A percentile compares a stretch with the other conserved stretches of the same genome.
Conservation (phyloP, 92 coral and sea anemone species). For the Palythoa grandis region DNA sequence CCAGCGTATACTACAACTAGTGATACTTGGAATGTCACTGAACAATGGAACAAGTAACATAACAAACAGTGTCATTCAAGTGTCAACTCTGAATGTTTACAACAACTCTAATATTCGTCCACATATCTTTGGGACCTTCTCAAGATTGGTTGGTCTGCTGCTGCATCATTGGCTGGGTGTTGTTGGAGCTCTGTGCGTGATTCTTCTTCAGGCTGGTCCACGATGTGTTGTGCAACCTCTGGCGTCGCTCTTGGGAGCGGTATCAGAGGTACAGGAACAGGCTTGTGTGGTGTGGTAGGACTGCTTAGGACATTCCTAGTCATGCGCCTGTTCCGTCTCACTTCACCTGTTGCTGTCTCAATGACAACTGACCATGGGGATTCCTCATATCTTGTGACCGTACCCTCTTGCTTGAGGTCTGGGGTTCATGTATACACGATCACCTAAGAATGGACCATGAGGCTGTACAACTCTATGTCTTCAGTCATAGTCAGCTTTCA, state of each 20-base stretch:
- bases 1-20: too few relatives aligned
- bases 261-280: neutral
- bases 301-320: neutral
- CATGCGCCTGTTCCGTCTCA: neutral
- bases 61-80: neutral
- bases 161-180: neutral
- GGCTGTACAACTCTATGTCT: neutral
- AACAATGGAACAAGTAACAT: neutral
- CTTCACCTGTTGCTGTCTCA: neutral
- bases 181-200: neutral
- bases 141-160: neutral
- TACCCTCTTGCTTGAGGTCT: neutral
- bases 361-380: neutral
- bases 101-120: neutral
- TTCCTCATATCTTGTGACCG: neutral
- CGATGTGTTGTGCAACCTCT: neutral
- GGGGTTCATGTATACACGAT: neutral
- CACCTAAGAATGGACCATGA: neutral
- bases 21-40: neutral
- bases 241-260: neutral
- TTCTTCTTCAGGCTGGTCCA: neutral
- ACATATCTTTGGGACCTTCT: neutral
- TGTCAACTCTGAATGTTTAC: neutral
- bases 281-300: neutral
- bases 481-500: slow-evolving; percentile 2